A percentile compares a stretch with the other conserved stretches of the same genome.
Conservation (phyloP, 1,140 invertebrate species). For the Pogonognathellus flavescens region DNA sequence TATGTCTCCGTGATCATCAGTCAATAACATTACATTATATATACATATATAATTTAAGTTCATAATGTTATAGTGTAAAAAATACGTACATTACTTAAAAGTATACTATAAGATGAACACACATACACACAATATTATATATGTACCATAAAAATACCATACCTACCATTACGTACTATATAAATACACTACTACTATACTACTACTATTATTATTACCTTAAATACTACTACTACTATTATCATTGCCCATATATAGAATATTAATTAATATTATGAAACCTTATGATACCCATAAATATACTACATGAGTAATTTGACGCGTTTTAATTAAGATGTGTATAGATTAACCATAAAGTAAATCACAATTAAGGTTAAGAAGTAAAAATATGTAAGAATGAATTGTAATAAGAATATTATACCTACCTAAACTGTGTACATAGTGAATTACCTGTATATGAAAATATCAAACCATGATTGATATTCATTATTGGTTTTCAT, state of each 20-base stretch:
- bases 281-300: constrained; percentile 10
- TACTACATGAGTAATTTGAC: neutral
- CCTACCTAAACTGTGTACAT: no score
- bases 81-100: neutral
- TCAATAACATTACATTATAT: constrained; percentile 41
- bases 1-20: constrained; percentile 46
- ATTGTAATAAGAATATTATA: neutral
- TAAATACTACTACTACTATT: no score
- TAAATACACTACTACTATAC: neutral
- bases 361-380: neutral
- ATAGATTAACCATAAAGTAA: neutral
- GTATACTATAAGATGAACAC: neutral
- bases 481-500: constrained; percentile 43
- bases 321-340: neutral
- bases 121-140: neutral
- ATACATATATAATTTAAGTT: neutral
- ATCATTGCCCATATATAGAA: no score
- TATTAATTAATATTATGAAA: no score
- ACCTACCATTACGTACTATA: neutral
- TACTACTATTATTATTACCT: no score
- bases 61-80: no score
- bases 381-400: neutral
- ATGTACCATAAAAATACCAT: neutral
- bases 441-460: no score
- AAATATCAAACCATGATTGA: constrained; percentile 31